phyloP scores from a whole-genome alignment of 1,140 invertebrate species.

The Apis mellifera region Amel_HAv3.1 CM009931.2:1573501-1574000 shows the following conservation, averaged over 20 bases:
- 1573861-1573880: conserved; percentile 49
- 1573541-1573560: neutral
- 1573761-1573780: conserved; percentile 30
- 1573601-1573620: too few species aligned
- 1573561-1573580: neutral
- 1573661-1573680: neutral
- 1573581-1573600: neutral
- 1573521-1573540: neutral
- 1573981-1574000: conserved; percentile 67
- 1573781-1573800: neutral
- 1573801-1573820: neutral
- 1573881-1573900: conserved; percentile 35
- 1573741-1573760: conserved; percentile 16
- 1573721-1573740: conserved; percentile 11
- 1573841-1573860: conserved; percentile 44
- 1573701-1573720: conserved; percentile 8
- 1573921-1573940: conserved; percentile 56
- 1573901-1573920: conserved; percentile 34
- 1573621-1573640: too few species aligned
- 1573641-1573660: too few species aligned
- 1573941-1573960: conserved; percentile 72
- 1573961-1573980: conserved; percentile 61
- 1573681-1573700: too few species aligned
- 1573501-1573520: neutral
- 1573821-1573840: conserved; percentile 31